phyloP scores from a whole-genome alignment of 1,140 invertebrate species.

The Heliothis virescens region DNA sequence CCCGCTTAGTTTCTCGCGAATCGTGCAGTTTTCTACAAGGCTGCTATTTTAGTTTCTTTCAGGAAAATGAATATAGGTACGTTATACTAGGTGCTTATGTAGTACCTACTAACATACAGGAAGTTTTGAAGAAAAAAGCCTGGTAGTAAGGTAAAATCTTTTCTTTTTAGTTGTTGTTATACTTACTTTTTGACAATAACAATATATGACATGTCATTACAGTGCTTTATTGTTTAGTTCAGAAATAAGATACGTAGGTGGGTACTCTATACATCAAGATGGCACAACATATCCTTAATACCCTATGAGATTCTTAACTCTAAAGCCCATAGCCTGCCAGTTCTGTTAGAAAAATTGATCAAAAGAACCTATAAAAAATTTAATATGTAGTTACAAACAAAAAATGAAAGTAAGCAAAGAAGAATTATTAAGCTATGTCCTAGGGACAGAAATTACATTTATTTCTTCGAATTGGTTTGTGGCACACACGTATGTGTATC shows the following conservation, averaged over 20 bases:
- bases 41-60: constrained; percentile 2
- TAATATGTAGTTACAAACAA: neutral
- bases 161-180: neutral
- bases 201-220: neutral
- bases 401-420: neutral
- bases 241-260: too few relatives aligned
- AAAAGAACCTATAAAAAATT: neutral
- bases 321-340: too few relatives aligned
- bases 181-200: neutral
- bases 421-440: neutral
- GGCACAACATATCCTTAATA: neutral
- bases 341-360: neutral
- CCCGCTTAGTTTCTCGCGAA: constrained; percentile 13
- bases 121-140: constrained; percentile 13
- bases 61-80: constrained; percentile 23
- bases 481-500: constrained; percentile 44
- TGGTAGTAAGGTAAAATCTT: neutral
- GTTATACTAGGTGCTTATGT: constrained; percentile 8
- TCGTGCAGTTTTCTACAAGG: constrained; percentile 18
- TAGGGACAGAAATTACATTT: constrained; percentile 21
- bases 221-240: too few relatives aligned
- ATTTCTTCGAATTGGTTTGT: constrained; percentile 45
- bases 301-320: too few relatives aligned
- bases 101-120: neutral
- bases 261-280: neutral